Evolutionary conservation across 2,888 invertebrate species (phyloP).

Genomic region (Chymomyza fuscimana): DNA sequence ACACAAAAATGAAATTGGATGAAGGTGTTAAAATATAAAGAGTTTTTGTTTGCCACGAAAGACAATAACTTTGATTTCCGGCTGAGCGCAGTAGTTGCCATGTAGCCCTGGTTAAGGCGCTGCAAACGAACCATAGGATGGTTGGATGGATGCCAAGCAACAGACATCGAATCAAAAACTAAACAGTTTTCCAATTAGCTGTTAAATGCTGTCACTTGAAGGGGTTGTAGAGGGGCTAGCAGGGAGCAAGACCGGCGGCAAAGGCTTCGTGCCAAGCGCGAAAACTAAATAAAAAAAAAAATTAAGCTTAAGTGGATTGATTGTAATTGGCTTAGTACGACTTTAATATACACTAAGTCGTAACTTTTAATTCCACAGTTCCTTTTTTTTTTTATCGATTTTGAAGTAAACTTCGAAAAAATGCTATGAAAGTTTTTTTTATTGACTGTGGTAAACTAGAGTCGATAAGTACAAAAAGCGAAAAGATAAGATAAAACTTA

Average conservation of each 20-base stretch:
- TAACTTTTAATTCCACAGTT: too few relatives aligned
- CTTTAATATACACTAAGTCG: too few relatives aligned
- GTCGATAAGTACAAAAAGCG: too few relatives aligned
- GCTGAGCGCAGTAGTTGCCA: not conserved
- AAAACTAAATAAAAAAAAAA: not conserved
- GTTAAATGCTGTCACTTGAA: constrained; percentile 53
- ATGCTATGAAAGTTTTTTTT: too few relatives aligned
- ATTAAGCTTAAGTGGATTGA: too few relatives aligned
- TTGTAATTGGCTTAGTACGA: too few relatives aligned
- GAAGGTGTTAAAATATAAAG: constrained; percentile 78
- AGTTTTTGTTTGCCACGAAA: constrained; percentile 25
- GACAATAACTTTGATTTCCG: constrained; percentile 6
- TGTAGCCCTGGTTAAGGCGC: not conserved
- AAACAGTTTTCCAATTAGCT: constrained; percentile 54
- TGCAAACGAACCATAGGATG: not conserved
- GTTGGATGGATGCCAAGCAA: too few relatives aligned
- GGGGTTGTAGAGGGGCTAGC: not conserved
- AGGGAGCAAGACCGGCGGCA: not conserved
- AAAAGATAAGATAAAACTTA: too few relatives aligned
- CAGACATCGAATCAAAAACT: constrained; percentile 13
- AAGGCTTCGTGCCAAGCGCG: not conserved
- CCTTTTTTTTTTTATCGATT: too few relatives aligned
- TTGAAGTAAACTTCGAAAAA: too few relatives aligned
- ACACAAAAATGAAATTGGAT: constrained; percentile 72
- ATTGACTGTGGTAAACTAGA: too few relatives aligned